Conservation (phyloP, 53 echinoderm and acorn worm species). For the Astropecten irregularis region DNA sequence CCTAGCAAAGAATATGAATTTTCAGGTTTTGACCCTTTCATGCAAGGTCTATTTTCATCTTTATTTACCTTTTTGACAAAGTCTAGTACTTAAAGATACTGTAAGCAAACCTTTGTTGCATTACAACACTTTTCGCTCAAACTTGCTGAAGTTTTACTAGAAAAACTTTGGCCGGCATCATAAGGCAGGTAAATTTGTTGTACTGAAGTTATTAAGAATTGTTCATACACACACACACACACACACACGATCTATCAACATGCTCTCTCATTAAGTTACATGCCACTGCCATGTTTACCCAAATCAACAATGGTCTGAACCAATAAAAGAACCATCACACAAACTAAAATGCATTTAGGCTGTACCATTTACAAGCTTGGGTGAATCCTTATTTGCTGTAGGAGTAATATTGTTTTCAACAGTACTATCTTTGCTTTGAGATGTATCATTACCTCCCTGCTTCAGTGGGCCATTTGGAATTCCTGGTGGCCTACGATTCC, state of each 20-base stretch:
- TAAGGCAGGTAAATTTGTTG: conserved; percentile 29
- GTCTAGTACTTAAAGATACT: too few relatives aligned
- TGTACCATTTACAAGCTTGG: conserved; percentile 58
- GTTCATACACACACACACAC: too few relatives aligned
- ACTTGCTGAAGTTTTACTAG: background rate
- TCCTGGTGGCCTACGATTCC: conserved; percentile 24
- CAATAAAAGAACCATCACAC: too few relatives aligned
- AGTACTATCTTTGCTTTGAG: background rate
- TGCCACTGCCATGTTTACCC: too few relatives aligned
- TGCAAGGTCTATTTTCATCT: too few relatives aligned
- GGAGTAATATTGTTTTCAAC: background rate
- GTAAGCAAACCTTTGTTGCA: background rate
- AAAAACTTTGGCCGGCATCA: conserved; percentile 25
- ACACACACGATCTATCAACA: conserved; percentile 33
- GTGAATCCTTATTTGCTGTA: conserved; percentile 21
- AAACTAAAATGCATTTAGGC: too few relatives aligned
- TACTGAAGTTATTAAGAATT: too few relatives aligned
- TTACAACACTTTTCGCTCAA: background rate
- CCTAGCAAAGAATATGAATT: too few relatives aligned
- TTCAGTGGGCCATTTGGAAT: conserved; percentile 16
- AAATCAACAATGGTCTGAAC: too few relatives aligned
- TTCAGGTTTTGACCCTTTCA: too few relatives aligned
- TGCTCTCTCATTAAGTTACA: conserved; percentile 25
- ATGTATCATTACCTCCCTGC: conserved; percentile 15
- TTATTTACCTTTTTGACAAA: too few relatives aligned